Conservation (phyloP, 2,113 vertebrate genomes). For the Onychostruthus taczanowskii region DNA sequence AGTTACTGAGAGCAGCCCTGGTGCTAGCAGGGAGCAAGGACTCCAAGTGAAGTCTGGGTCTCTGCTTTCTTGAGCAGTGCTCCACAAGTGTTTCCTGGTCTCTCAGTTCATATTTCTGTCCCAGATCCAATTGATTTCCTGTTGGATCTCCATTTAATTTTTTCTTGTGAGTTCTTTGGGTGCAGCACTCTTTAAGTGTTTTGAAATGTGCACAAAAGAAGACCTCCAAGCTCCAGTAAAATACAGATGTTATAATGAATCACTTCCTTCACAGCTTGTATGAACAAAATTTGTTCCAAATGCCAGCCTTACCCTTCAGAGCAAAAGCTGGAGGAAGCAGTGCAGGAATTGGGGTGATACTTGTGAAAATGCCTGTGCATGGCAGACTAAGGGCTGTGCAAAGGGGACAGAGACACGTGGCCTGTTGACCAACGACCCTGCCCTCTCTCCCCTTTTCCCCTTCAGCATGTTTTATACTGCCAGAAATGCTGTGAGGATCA, state of each 20-base stretch:
- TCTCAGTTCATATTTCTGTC: neutral
- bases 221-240: neutral
- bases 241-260: neutral
- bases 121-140: neutral
- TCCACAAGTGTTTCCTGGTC: neutral
- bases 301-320: neutral
- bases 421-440: fast-evolving
- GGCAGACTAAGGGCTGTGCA: neutral
- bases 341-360: neutral
- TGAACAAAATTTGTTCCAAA: neutral
- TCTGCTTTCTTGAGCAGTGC: neutral
- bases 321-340: neutral
- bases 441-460: neutral
- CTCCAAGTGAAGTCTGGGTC: neutral
- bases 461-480: neutral
- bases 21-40: neutral
- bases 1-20: neutral
- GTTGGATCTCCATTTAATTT: neutral
- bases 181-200: neutral
- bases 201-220: neutral
- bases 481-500: neutral
- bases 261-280: neutral
- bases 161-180: neutral
- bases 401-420: fast-evolving
- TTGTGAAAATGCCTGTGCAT: neutral